Conservation (phyloP, 2,113 vertebrate genomes). For the Lethenteron reissneri region DNA sequence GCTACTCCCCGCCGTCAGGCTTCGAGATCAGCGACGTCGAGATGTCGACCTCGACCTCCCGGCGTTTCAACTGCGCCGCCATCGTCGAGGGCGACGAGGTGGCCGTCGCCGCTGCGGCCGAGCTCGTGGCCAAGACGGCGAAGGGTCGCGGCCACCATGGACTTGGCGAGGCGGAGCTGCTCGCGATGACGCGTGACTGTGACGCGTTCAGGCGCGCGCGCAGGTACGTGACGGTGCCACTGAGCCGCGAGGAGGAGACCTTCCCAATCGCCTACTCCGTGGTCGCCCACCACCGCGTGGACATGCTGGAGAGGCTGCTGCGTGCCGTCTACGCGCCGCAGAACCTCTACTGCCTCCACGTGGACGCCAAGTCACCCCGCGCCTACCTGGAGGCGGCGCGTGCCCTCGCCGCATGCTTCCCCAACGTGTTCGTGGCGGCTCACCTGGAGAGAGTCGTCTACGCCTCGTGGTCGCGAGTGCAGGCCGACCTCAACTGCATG, state of each 20-base stretch:
- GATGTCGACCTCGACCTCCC: too few relatives aligned
- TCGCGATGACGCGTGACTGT: too few relatives aligned
- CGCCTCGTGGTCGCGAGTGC: slow-evolving; percentile 48
- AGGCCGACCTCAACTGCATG: slow-evolving; percentile 82
- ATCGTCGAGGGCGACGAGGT: slow-evolving; percentile 1
- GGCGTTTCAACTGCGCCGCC: slow-evolving; percentile 1
- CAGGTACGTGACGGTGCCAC: too few relatives aligned
- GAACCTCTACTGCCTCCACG: slow-evolving; percentile 44
- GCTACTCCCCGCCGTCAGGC: too few relatives aligned
- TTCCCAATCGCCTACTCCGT: slow-evolving; percentile 70
- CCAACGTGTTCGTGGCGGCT: slow-evolving; percentile 49
- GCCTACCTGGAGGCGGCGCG: slow-evolving; percentile 29
- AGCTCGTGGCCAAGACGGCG: neutral
- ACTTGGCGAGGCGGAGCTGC: too few relatives aligned
- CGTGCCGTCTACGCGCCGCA: slow-evolving; percentile 37
- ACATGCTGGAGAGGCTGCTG: slow-evolving; percentile 26
- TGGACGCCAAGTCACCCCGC: slow-evolving; percentile 32
- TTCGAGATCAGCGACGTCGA: too few relatives aligned
- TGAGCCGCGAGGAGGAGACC: slow-evolving; percentile 29
- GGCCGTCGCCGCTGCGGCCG: neutral
- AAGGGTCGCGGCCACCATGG: too few relatives aligned
- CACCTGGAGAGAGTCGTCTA: slow-evolving; percentile 41
- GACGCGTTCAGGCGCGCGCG: too few relatives aligned
- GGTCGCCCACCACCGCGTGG: slow-evolving; percentile 52
- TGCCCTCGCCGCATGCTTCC: slow-evolving; percentile 44